Percentiles rank a stretch among this genome's conserved stretches.
Conservation (phyloP, 2,888 invertebrate genomes). For the Cecidostiba fungosa region DNA sequence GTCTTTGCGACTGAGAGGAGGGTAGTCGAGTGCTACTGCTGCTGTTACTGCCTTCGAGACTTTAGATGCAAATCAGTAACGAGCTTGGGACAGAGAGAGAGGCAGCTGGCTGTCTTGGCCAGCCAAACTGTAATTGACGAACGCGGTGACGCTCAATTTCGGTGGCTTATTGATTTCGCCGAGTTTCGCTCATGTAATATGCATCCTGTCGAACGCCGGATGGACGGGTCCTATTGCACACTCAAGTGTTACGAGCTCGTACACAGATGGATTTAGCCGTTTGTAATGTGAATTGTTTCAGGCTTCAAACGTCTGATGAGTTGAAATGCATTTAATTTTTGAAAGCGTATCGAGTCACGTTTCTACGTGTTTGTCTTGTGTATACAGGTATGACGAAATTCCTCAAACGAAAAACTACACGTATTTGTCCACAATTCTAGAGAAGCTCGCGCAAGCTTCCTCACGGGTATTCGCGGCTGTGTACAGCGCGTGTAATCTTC, state of each 20-base stretch:
- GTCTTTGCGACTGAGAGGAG: not conserved
- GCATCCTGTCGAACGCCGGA: slow-evolving; percentile 1
- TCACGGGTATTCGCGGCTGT: not conserved
- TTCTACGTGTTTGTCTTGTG: not conserved
- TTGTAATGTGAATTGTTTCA: not conserved
- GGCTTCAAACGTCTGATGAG: not conserved
- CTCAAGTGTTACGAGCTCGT: not conserved
- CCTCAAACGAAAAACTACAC: not conserved
- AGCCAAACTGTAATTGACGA: slow-evolving; percentile 54
- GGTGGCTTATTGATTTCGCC: slow-evolving; percentile 50
- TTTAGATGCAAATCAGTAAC: slow-evolving; percentile 60
- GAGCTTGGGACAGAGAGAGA: slow-evolving; percentile 2
- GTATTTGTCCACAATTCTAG: slow-evolving; percentile 14
- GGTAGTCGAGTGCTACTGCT: not conserved
- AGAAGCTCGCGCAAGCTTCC: slow-evolving; percentile 30
- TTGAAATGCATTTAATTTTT: too few species aligned
- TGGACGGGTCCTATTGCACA: not conserved
- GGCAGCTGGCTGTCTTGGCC: slow-evolving; percentile 21
- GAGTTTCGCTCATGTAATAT: slow-evolving; percentile 36
- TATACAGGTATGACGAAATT: not conserved
- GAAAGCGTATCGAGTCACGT: too few species aligned
- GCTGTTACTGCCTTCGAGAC: slow-evolving; percentile 45
- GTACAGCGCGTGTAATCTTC: slow-evolving; percentile 27
- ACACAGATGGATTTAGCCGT: not conserved
- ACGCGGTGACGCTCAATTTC: slow-evolving; percentile 62